phyloP scores from a whole-genome alignment of 2,888 invertebrate genomes.

The Alitta virens region DNA sequence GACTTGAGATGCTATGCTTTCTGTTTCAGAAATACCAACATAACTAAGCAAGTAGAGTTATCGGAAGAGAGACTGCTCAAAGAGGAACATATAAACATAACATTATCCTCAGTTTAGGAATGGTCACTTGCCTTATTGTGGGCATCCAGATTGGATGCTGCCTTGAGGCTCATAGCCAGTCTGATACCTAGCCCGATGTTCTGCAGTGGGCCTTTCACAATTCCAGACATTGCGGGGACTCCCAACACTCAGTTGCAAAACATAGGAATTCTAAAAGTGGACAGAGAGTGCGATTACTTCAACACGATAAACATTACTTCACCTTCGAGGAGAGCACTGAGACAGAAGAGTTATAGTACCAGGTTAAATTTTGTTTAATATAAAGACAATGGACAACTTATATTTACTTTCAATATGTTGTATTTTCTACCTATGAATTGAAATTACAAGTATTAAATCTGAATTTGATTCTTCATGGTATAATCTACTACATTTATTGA shows the following conservation, averaged over 20 bases:
- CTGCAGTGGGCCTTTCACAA: neutral
- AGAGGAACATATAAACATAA: neutral
- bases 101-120: neutral
- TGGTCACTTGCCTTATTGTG: neutral
- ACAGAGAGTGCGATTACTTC: neutral
- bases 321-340: neutral
- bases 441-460: too few relatives aligned
- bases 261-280: neutral
- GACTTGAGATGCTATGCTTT: too few relatives aligned
- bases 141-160: neutral
- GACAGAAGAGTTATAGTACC: neutral
- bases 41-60: neutral
- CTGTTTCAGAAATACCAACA: too few relatives aligned
- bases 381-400: too few relatives aligned
- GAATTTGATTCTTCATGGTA: too few relatives aligned
- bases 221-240: neutral
- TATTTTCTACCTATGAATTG: too few relatives aligned
- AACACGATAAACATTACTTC: neutral
- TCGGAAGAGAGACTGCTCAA: neutral
- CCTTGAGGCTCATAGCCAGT: neutral
- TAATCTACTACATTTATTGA: too few relatives aligned
- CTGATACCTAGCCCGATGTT: neutral
- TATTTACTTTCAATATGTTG: too few relatives aligned
- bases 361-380: too few relatives aligned
- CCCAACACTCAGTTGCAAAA: neutral